Evolutionary conservation across 2,113 vertebrate genomes (phyloP).

Genomic region (Grammatotria lemairii): DNA sequence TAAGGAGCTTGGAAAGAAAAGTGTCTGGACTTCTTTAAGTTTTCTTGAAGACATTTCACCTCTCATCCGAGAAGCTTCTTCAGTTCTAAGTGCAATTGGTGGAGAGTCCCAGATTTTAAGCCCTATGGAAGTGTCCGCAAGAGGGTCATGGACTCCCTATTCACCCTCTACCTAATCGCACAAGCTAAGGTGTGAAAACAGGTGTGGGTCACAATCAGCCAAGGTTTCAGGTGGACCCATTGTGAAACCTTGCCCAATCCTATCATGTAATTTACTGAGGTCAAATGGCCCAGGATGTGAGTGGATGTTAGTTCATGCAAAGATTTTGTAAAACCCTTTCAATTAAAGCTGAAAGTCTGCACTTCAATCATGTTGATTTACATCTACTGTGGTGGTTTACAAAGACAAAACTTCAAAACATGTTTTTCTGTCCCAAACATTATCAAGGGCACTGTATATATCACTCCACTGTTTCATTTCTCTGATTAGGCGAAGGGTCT

Average conservation of each 20-base stretch:
- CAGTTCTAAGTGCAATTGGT: neutral
- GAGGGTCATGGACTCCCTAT: neutral
- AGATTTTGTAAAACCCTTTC: neutral
- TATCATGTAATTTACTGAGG: neutral
- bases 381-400: neutral
- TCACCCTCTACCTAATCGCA: neutral
- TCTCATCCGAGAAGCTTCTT: neutral
- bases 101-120: neutral
- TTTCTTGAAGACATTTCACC: neutral
- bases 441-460: neutral
- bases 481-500: neutral
- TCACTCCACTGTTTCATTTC: neutral
- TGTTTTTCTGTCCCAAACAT: neutral
- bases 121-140: neutral
- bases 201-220: neutral
- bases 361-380: neutral
- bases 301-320: neutral
- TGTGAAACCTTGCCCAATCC: neutral
- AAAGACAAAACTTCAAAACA: neutral
- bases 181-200: neutral
- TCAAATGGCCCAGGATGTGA: neutral
- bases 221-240: neutral
- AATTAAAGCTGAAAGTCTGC: neutral
- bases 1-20: neutral
- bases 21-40: neutral